Conservation (phyloP, 1,140 invertebrate genomes). For the Polypedilum pembai region DNA sequence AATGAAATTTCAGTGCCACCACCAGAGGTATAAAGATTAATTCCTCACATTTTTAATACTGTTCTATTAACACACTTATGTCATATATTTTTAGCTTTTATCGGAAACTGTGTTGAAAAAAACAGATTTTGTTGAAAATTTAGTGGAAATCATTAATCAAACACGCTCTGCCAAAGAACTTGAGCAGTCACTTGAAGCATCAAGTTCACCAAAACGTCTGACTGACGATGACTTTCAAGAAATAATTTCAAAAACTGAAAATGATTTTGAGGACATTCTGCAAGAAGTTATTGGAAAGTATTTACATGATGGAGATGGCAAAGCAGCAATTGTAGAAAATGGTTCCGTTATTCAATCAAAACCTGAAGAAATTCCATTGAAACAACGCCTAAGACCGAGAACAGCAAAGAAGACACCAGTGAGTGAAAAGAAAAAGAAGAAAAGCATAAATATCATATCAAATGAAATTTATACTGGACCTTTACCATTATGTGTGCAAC, state of each 20-base stretch:
- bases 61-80: background rate
- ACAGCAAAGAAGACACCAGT: background rate
- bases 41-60: background rate
- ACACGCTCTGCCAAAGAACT: background rate
- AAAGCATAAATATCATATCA: background rate
- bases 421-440: slow-evolving; percentile 2
- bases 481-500: background rate
- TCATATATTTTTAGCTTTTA: background rate
- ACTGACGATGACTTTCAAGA: slow-evolving; percentile 31
- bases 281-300: slow-evolving; percentile 37
- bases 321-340: no score
- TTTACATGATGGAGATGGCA: background rate
- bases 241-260: slow-evolving; percentile 40
- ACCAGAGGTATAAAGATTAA: background rate
- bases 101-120: background rate
- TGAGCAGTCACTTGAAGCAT: background rate
- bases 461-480: slow-evolving; percentile 8
- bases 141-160: background rate
- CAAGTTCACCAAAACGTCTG: background rate
- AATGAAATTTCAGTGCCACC: background rate
- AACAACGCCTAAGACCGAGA: background rate
- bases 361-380: background rate
- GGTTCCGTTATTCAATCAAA: no score
- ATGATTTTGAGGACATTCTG: slow-evolving; percentile 40
- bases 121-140: slow-evolving; percentile 11